Evolutionary conservation across 2,797 vertebrate species (phyloP).

Genomic region (Lacerta viridis): DNA sequence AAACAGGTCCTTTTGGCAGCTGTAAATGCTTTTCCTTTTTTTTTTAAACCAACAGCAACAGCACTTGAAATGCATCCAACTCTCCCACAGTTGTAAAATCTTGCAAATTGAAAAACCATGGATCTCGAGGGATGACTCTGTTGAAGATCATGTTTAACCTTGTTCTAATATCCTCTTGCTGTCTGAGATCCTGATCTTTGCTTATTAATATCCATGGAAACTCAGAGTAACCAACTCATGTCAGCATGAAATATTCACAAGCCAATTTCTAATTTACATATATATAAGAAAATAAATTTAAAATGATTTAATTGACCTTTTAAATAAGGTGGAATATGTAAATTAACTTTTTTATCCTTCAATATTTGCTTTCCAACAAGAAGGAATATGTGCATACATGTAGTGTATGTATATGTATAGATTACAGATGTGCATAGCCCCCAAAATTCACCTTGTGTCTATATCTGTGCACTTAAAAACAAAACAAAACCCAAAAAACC

Average conservation of each 20-base stretch:
- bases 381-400: background rate
- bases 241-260: constrained; percentile 60
- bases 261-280: constrained; percentile 51
- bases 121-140: constrained; percentile 77
- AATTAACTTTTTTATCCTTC: background rate
- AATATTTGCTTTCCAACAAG: constrained; percentile 27
- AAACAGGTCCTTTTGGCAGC: constrained; percentile 75
- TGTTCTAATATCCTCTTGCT: constrained; percentile 70
- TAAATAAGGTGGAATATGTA: constrained; percentile 1
- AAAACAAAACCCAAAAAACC: no score
- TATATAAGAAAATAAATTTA: constrained; percentile 22
- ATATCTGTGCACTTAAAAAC: no score
- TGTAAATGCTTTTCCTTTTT: constrained; percentile 66
- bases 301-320: constrained; percentile 59
- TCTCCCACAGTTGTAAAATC: constrained; percentile 77
- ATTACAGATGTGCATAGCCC: no score
- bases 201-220: constrained; percentile 63
- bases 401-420: background rate
- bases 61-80: constrained; percentile 81
- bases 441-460: no score
- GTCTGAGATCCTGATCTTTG: constrained; percentile 67
- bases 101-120: constrained; percentile 79
- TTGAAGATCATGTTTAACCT: constrained; percentile 80
- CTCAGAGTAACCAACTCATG: constrained; percentile 62
- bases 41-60: constrained; percentile 62